Conservation (phyloP, 1,140 invertebrate genomes). For the Cyclargus thomasi region DNA sequence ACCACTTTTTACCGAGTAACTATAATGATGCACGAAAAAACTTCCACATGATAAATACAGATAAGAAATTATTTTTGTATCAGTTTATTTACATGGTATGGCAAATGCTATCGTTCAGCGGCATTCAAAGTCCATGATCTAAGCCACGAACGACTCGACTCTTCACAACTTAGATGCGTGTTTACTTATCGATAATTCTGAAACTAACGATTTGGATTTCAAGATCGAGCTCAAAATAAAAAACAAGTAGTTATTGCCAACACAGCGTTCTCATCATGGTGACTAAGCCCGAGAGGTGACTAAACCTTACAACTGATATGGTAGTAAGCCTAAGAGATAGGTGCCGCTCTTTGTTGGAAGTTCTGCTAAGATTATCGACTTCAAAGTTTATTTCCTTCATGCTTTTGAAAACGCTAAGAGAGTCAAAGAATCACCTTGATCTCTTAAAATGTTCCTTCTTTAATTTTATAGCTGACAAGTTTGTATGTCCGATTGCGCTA, state of each 20-base stretch:
- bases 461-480: no score
- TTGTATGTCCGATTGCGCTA: no score
- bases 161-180: neutral
- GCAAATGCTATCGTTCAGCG: constrained; percentile 1
- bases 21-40: neutral
- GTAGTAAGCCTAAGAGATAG: neutral
- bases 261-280: neutral
- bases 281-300: neutral
- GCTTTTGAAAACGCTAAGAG: no score
- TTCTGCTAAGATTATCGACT: no score
- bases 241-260: neutral
- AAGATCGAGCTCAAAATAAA: neutral
- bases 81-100: neutral
- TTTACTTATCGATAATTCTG: neutral
- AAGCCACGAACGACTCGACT: neutral
- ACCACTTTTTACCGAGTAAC: neutral
- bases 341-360: no score
- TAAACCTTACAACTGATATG: neutral
- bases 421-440: no score
- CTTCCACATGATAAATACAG: neutral
- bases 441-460: no score
- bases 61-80: neutral
- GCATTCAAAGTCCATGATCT: neutral
- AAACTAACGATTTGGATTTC: neutral
- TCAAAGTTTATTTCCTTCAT: no score